Conservation (phyloP, 1,140 invertebrate genomes). For the Anadara kagoshimensis region DNA sequence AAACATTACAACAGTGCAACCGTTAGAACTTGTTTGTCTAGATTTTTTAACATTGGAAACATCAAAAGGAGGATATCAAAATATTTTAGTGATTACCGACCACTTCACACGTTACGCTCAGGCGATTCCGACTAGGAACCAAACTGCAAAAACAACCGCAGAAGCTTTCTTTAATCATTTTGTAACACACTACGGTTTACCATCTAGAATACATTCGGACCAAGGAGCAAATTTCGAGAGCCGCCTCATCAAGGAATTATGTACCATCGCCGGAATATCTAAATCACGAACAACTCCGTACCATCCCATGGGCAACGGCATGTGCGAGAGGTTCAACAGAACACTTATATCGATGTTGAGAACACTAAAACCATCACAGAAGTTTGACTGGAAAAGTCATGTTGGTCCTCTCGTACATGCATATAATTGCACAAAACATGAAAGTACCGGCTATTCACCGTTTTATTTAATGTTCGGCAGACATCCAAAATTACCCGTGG, state of each 20-base stretch:
- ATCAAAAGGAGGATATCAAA: conserved; percentile 26
- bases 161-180: too few species aligned
- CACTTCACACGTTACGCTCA: conserved; percentile 36
- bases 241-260: conserved; percentile 31
- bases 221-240: conserved; percentile 41
- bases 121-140: too few species aligned
- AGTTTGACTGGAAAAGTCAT: too few species aligned
- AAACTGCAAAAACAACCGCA: too few species aligned
- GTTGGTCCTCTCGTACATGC: too few species aligned
- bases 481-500: too few species aligned
- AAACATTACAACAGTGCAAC: conserved; percentile 24
- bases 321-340: conserved; percentile 54
- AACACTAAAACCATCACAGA: too few species aligned
- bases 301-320: conserved; percentile 56
- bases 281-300: conserved; percentile 47
- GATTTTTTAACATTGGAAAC: conserved; percentile 32
- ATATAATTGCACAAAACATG: too few species aligned
- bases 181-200: too few species aligned
- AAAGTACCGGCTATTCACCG: too few species aligned
- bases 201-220: conserved; percentile 20
- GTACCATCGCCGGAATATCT: conserved; percentile 33
- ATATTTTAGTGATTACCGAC: conserved; percentile 35
- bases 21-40: conserved; percentile 41
- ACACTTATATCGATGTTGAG: too few species aligned
- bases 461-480: too few species aligned